phyloP scores from a whole-genome alignment of 2,797 vertebrate genomes.

The Sternarchorhynchus goeldii region DNA sequence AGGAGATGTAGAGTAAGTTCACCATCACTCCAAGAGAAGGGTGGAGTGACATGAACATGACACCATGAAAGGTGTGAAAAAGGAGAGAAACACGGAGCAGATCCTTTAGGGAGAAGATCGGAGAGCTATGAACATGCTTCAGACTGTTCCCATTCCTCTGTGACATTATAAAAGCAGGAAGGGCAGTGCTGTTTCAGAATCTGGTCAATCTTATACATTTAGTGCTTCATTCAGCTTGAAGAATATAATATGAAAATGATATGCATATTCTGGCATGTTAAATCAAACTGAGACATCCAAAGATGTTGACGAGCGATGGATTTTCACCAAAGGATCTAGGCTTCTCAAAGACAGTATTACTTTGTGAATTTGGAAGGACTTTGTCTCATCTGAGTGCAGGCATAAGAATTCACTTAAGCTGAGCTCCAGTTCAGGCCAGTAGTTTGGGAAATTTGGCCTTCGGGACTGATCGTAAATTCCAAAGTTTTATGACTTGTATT shows the following conservation, averaged over 20 bases:
- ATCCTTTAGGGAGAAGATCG: conserved; percentile 33
- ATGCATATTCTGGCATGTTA: neutral
- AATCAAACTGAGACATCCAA: neutral
- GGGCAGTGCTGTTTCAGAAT: neutral
- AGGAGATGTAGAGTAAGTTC: neutral
- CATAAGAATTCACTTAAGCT: neutral
- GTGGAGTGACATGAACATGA: neutral
- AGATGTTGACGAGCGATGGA: neutral
- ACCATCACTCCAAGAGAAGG: conserved; percentile 13
- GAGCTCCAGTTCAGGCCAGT: neutral
- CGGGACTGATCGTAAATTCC: conserved; percentile 24
- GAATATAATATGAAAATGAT: neutral
- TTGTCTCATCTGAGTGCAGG: neutral
- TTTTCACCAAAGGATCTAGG: neutral
- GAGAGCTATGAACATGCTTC: conserved; percentile 22
- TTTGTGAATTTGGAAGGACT: neutral
- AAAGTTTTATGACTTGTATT: conserved; percentile 25
- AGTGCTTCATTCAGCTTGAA: neutral
- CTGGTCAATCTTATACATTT: neutral
- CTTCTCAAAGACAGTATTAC: neutral
- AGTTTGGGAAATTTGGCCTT: conserved; percentile 14
- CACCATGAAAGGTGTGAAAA: conserved; percentile 1
- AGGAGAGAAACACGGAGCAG: conserved; percentile 3
- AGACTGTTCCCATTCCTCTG: neutral
- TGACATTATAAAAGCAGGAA: conserved; percentile 10